Conservation (phyloP, 2,113 vertebrate genomes). For the Plecotus auritus region DNA sequence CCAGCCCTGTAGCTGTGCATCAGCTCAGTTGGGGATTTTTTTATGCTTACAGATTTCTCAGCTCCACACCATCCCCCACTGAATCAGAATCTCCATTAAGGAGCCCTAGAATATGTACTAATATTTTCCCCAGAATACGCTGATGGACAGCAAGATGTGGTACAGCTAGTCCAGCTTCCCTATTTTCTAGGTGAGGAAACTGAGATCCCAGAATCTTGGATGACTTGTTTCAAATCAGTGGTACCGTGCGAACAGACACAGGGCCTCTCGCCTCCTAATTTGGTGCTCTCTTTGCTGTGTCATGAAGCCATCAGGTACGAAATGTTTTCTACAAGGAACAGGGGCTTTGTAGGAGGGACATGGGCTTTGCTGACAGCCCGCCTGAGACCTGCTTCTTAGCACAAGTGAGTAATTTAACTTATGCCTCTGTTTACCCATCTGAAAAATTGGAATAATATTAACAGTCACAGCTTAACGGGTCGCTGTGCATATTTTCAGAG, state of each 20-base stretch:
- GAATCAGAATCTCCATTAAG: not conserved
- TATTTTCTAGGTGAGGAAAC: not conserved
- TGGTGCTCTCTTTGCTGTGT: not conserved
- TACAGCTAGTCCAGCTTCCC: not conserved
- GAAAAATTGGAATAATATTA: not conserved
- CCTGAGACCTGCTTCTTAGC: not conserved
- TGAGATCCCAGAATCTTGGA: not conserved
- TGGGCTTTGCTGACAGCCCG: not conserved
- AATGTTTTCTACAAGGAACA: not conserved
- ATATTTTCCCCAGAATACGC: not conserved
- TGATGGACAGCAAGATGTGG: not conserved
- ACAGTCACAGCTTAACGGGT: not conserved
- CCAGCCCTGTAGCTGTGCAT: not conserved
- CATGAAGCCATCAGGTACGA: not conserved
- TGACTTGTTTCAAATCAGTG: not conserved
- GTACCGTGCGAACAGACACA: fast-evolving
- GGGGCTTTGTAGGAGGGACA: not conserved
- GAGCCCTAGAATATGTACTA: not conserved
- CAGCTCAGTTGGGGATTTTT: not conserved
- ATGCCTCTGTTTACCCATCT: not conserved
- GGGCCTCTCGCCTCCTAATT: not conserved
- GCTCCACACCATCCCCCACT: not conserved
- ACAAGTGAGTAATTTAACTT: not conserved
- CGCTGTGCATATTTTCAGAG: not conserved
- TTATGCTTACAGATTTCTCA: not conserved